phyloP scores from a whole-genome alignment of 1,140 invertebrate genomes.

The Drosophila lacertosa region DNA sequence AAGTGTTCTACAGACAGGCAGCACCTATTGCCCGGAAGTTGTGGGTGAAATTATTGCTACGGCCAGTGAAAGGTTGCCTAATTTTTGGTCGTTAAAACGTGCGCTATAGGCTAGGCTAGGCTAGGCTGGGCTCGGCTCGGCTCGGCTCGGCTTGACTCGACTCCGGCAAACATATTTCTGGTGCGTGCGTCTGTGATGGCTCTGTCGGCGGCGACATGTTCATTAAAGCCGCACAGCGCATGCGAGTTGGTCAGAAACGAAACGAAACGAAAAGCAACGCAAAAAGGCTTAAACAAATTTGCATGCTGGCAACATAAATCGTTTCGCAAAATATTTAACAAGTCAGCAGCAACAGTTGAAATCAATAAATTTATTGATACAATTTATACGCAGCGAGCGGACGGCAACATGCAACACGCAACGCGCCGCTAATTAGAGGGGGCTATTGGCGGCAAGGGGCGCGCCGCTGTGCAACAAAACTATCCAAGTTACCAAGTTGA shows the following conservation, averaged over 20 bases:
- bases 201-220: conserved; percentile 68
- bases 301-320: conserved; percentile 78
- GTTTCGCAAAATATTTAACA: conserved; percentile 80
- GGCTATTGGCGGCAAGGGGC: background rate
- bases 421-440: conserved; percentile 71
- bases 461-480: conserved; percentile 23
- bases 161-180: background rate
- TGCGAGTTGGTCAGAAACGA: background rate
- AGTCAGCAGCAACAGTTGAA: conserved; percentile 82
- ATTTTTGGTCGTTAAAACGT: conserved; percentile 24
- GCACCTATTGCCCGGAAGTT: conserved; percentile 11
- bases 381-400: conserved; percentile 61
- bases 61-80: conserved; percentile 67
- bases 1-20: conserved; percentile 60
- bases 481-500: conserved; percentile 35
- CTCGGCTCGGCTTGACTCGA: background rate
- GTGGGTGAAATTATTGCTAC: conserved; percentile 58
- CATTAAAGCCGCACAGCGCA: conserved; percentile 58
- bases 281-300: conserved; percentile 68
- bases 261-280: too few relatives aligned
- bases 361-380: conserved; percentile 83
- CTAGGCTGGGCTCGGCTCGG: background rate
- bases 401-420: conserved; percentile 50
- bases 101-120: background rate
- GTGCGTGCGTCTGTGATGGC: conserved; percentile 56